Percentiles rank a stretch among this genome's conserved stretches.
These are phyloP conservation scores for Tolmerus cingulatus DNA, from an alignment of 2,888 invertebrate species.

Conservation along the genomic window DNA sequence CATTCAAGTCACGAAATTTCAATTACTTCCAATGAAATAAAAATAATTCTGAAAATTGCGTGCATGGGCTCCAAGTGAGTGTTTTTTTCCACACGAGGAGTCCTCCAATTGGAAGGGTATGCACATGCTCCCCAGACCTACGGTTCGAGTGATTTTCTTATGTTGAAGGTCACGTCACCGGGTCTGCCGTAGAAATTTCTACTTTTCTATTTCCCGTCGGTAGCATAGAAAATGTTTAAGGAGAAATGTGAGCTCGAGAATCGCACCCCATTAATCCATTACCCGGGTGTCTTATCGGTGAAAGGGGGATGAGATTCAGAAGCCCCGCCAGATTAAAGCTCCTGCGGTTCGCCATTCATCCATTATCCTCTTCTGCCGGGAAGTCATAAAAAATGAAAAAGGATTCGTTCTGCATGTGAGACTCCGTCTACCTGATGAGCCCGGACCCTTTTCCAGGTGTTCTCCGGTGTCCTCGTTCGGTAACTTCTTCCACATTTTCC, in stretches of 20 bases:
- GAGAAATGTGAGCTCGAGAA: background rate
- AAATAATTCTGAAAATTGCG: background rate
- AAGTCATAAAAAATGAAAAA: background rate
- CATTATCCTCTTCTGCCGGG: background rate
- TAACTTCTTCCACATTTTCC: background rate
- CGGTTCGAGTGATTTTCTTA: background rate
- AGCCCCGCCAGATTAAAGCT: background rate
- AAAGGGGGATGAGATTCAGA: background rate
- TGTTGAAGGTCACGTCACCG: background rate
- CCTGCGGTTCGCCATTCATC: background rate
- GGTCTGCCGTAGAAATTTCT: background rate
- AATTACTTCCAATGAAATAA: background rate
- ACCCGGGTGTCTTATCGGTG: background rate
- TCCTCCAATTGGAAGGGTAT: background rate
- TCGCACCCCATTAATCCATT: background rate
- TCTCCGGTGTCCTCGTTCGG: background rate
- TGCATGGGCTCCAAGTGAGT: background rate
- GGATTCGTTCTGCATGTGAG: background rate
- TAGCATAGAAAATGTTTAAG: background rate
- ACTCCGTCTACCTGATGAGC: background rate
- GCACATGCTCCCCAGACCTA: background rate
- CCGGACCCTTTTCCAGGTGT: background rate
- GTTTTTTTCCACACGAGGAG: background rate
- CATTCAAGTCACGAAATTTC: background rate
- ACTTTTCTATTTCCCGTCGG: background rate